Conservation (phyloP, 2,113 vertebrate genomes). For the Helogale parvula region DNA sequence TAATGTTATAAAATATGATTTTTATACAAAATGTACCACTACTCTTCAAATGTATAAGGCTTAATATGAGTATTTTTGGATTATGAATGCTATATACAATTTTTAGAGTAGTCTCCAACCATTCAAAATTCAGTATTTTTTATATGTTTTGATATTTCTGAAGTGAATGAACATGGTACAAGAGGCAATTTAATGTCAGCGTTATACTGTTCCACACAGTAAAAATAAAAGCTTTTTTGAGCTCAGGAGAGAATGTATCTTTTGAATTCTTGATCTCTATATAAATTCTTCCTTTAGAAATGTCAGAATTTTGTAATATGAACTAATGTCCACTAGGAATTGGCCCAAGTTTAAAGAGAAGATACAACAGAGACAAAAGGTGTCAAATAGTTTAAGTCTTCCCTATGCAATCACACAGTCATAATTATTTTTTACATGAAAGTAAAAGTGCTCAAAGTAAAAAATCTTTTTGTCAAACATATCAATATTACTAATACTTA, state of each 20-base stretch:
- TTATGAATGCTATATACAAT: constrained; percentile 1
- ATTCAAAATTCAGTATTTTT: constrained; percentile 55
- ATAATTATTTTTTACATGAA: constrained; percentile 68
- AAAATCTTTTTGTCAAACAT: constrained; percentile 61
- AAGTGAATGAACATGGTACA: constrained; percentile 52
- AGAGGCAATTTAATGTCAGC: constrained; percentile 40
- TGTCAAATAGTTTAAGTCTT: constrained; percentile 46
- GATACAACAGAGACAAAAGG: constrained; percentile 17
- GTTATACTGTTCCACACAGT: constrained; percentile 3
- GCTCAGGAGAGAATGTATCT: constrained; percentile 11
- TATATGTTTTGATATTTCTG: constrained; percentile 41
- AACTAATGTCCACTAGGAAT: constrained; percentile 19
- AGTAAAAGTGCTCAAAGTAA: constrained; percentile 68
- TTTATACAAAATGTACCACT: constrained; percentile 73
- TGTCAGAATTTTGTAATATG: constrained; percentile 47
- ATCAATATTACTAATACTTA: constrained; percentile 45
- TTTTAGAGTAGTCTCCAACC: constrained; percentile 44
- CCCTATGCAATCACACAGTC: constrained; percentile 39
- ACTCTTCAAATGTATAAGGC: constrained; percentile 67
- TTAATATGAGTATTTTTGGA: constrained; percentile 70
- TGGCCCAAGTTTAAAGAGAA: constrained; percentile 62
- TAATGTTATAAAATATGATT: constrained; percentile 72
- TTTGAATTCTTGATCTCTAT: constrained; percentile 35
- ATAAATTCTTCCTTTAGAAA: constrained; percentile 46
- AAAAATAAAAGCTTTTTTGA: constrained; percentile 44